Evolutionary conservation across 2,797 vertebrate species (phyloP).

Genomic region (Hoplostethus mediterraneus): DNA sequence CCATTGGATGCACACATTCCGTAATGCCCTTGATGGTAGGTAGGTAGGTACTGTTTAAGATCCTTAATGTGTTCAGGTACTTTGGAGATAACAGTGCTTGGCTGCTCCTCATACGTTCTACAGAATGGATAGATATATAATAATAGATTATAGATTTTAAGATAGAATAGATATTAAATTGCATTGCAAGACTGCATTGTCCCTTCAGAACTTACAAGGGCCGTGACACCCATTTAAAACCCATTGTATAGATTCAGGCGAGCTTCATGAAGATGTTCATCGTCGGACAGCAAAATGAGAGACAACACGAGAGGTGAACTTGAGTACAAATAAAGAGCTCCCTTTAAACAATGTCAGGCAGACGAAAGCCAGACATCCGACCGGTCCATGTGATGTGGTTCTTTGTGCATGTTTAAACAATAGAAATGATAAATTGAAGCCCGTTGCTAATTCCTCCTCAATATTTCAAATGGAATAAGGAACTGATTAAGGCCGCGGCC

Average conservation of each 20-base stretch:
- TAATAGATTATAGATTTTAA: no score
- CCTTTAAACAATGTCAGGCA: neutral
- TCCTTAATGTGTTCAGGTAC: no score
- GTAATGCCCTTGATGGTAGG: no score
- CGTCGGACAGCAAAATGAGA: neutral
- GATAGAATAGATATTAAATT: neutral
- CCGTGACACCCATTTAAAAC: neutral
- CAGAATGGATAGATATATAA: no score
- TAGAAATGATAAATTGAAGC: conserved; percentile 58
- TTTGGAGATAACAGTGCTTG: no score
- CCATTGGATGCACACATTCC: no score
- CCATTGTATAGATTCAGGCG: neutral
- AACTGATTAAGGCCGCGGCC: conserved; percentile 54
- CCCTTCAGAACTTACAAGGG: neutral
- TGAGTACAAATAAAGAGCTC: neutral
- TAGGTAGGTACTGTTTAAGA: no score
- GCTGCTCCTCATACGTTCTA: no score
- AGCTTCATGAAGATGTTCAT: no score
- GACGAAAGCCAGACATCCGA: no score
- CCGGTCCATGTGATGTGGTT: neutral
- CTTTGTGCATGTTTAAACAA: conserved; percentile 33
- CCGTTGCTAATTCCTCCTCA: conserved; percentile 50
- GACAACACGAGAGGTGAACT: neutral
- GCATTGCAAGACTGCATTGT: neutral
- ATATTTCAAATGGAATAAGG: conserved; percentile 61